Base-by-base conservation (phyloP, 2,888 invertebrate genomes). In the Crioceris asparagi region DNA sequence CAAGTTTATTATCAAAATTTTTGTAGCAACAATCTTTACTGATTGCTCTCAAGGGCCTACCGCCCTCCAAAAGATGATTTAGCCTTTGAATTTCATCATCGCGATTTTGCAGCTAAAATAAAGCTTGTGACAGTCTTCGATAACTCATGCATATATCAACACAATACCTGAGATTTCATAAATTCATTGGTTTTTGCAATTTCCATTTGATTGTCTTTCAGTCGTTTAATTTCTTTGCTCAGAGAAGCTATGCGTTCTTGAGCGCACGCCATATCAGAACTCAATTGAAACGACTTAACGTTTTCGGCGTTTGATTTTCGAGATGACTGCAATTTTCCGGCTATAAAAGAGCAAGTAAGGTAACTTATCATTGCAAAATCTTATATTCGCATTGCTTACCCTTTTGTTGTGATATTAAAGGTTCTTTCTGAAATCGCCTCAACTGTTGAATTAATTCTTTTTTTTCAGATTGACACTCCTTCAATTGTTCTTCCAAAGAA, bases 61-160 rank as follows among this genome's bases (percentile, higher is more conserved):
- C 84, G 32, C 81, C 82, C 57, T 78, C 72, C n/a, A 83, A 61
- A 56, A 83, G 63, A 43, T 73, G 71, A 53, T 73, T 77, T 11
- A 86, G 60, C 29, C 84, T 69, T 19, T 71, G 59, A 49, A 85
- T 81, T 68, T 86, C 85, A 54, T 73, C 73, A 49, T 84, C 81
- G 54, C 75, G 68, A 46, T 69, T 65, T 42, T 48, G 47, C 31
- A 61, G 35, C 60, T 62, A 42, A 27, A 46, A 27, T 6, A 27
- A 3, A 27, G 12, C 10, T 21, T n/a, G n/a, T n/a, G n/a, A n/a
- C n/a, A n/a, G n/a, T n/a, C n/a, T n/a, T n/a, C n/a, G n/a, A n/a
- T n/a, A n/a, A n/a, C n/a, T n/a, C n/a, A n/a, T n/a, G 10, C 21
- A 21, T 21, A 6, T 21, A 21, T 21, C 21, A 21, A 21, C 21